A percentile compares a stretch with the other conserved stretches of the same genome.
Conservation (phyloP, 2,113 vertebrate species). For the Chionis minor region DNA sequence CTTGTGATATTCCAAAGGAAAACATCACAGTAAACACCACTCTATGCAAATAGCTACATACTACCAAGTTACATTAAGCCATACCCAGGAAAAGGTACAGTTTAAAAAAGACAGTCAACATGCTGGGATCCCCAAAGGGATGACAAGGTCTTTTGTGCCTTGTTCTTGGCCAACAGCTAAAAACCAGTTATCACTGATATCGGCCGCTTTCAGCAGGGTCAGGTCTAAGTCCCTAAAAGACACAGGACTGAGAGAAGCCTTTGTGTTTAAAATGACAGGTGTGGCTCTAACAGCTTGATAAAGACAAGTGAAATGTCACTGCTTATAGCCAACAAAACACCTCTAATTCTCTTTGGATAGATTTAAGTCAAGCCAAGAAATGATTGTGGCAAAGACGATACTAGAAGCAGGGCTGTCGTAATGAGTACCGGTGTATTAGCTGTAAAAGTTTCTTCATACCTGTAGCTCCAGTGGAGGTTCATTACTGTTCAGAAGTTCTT, state of each 20-base stretch:
- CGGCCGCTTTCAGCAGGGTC: neutral
- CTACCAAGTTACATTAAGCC: neutral
- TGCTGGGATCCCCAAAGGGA: neutral
- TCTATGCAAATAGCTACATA: neutral
- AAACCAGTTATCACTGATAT: neutral
- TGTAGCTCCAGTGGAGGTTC: conserved; percentile 91
- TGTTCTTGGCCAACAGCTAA: neutral
- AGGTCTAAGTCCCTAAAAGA: neutral
- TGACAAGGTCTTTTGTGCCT: neutral
- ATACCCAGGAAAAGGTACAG: neutral
- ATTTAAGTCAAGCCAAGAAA: neutral
- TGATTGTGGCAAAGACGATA: neutral
- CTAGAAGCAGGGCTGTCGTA: neutral
- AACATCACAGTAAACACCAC: neutral
- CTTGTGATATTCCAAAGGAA: neutral
- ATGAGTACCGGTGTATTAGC: accelerated
- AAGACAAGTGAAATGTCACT: neutral
- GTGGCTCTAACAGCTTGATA: neutral
- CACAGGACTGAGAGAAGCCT: neutral
- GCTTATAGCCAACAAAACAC: neutral
- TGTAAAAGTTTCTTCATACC: conserved; percentile 67
- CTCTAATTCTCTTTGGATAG: neutral
- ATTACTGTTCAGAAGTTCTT: conserved; percentile 85
- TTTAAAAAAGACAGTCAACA: neutral
- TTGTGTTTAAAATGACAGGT: neutral